Evolutionary conservation across 2,113 vertebrate species (phyloP), one percentile per base, ranked within the genome.

Genomic region (Tetraodon nigroviridis): DNA sequence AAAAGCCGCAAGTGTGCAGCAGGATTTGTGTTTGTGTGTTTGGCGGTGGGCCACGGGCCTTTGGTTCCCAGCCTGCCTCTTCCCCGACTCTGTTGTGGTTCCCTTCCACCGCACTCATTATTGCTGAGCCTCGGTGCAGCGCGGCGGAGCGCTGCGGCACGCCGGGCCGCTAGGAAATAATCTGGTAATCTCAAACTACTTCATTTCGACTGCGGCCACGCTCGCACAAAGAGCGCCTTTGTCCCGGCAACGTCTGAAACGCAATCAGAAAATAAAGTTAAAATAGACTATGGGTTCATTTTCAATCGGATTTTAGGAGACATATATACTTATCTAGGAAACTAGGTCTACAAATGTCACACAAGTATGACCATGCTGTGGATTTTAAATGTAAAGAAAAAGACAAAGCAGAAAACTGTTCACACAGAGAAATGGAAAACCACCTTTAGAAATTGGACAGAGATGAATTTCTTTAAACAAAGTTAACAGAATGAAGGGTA

Each of bases 401-500:
- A 24, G 44, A 17, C 10, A 46, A 46, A 17, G n/a, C 15, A 46
- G 44, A 17, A 46, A n/a, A 21, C 4, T 20, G 1, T 67, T 32
- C 62, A 67, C 22, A 67, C 32, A 46, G n/a, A 24, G 11, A 50
- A 55, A 48, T 42, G 55, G 67, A 80, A 85, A 84, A 79, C 67
- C 58, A 72, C 72, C 89, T 89, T 82, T 78, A 80, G 86, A 84
- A 86, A 68, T 82, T 74, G 71, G 79, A 67, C 78, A 83, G 68
- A 70, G 82, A 81, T 78, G 84, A 41, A 79, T 86, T 83, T 88
- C 83, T 88, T 90, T 90, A 92, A 89, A 82, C 83, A 89, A 78
- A 87, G 90, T 81, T 93, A 94, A 93, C 80, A 92, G 75, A 88
- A 76, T 88, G 50, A 18, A 89, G 89, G 77, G 84, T 89, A 93